phyloP scores from a whole-genome alignment of 2,888 invertebrate species.

The Sarcophaga carnaria region DNA sequence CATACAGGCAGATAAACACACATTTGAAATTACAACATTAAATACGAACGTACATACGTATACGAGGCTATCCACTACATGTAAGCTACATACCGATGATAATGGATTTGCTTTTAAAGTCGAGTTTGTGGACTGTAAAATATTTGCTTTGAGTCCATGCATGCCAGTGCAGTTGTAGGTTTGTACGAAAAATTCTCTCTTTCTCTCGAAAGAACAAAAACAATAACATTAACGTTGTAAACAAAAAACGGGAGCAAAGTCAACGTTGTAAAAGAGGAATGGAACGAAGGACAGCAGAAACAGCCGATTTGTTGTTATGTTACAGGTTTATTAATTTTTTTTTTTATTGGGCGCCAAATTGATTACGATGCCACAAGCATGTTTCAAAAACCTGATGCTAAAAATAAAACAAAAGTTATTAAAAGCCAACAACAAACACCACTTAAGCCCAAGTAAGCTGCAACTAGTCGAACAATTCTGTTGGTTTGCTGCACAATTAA shows the following conservation, averaged over 20 bases:
- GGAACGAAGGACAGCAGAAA: background rate
- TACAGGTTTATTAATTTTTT: constrained; percentile 55
- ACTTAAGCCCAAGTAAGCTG: background rate
- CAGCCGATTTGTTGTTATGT: constrained; percentile 40
- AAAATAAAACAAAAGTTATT: background rate
- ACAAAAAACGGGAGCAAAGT: background rate
- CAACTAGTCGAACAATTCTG: constrained; percentile 4
- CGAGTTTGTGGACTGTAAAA: too few relatives aligned
- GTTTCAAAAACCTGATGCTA: constrained; percentile 7
- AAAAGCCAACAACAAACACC: constrained; percentile 28
- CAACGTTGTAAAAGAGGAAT: too few relatives aligned
- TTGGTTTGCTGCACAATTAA: constrained; percentile 11
- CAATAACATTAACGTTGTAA: too few relatives aligned
- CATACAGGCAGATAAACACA: too few relatives aligned
- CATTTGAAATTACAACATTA: constrained; percentile 23
- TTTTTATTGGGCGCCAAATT: constrained; percentile 66
- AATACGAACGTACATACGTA: too few relatives aligned
- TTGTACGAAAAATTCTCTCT: constrained; percentile 9
- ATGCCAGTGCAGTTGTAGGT: background rate
- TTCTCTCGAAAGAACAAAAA: background rate
- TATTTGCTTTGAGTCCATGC: too few relatives aligned
- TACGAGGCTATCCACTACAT: too few relatives aligned
- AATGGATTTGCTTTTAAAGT: too few relatives aligned
- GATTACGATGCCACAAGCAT: constrained; percentile 58
- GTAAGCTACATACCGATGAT: too few relatives aligned